Evolutionary conservation across 2,113 vertebrate genomes (phyloP).

Genomic region (Eurystomus gularis): DNA sequence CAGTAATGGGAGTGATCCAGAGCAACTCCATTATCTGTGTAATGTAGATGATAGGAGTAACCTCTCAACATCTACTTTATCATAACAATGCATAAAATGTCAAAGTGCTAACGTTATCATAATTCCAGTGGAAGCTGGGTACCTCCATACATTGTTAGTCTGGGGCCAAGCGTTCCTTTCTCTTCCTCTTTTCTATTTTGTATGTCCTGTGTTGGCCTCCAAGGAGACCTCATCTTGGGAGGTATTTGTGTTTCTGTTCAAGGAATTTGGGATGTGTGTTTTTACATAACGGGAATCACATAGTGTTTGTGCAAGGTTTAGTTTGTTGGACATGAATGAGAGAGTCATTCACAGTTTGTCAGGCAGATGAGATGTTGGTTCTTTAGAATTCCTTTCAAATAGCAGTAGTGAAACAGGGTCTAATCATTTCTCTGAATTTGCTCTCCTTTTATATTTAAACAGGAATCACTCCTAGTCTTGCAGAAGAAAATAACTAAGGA

Average conservation of each 20-base stretch:
- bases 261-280: background rate
- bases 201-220: background rate
- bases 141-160: background rate
- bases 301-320: background rate
- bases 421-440: background rate
- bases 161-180: background rate
- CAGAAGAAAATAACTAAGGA: constrained; percentile 59
- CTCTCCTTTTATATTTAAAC: background rate
- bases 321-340: background rate
- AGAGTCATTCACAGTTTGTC: background rate
- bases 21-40: background rate
- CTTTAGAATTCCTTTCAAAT: background rate
- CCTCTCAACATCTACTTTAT: background rate
- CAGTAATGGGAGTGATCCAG: background rate
- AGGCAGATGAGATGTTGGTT: background rate
- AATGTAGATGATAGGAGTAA: background rate
- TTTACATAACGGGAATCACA: background rate
- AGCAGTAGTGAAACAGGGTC: background rate
- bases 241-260: background rate
- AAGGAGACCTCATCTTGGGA: background rate
- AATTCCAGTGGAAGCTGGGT: background rate
- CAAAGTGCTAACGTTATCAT: background rate
- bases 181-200: background rate
- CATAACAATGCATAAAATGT: background rate
- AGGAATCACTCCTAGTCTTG: constrained; percentile 74